phyloP scores from a whole-genome alignment of 2,797 vertebrate species.

The Typhlichthys subterraneus region DNA sequence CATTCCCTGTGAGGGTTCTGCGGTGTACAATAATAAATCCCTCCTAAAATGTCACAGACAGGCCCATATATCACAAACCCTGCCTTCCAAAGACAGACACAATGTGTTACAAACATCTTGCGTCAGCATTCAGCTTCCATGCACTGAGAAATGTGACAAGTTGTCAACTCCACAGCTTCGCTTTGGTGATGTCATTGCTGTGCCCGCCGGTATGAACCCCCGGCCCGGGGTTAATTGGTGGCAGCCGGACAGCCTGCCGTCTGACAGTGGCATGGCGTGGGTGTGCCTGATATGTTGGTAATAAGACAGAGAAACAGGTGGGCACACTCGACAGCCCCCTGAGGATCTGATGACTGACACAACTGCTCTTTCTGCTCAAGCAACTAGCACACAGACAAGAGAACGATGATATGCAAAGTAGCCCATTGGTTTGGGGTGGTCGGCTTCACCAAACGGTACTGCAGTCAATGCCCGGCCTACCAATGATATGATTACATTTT shows the following conservation, averaged over 20 bases:
- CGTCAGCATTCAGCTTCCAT: conserved; percentile 3
- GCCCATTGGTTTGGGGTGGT: too few relatives aligned
- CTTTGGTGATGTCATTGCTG: conserved; percentile 29
- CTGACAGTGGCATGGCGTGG: conserved; percentile 54
- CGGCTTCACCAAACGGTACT: too few relatives aligned
- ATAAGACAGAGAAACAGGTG: conserved; percentile 48
- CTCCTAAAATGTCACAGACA: conserved; percentile 48
- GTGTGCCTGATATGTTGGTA: conserved; percentile 59
- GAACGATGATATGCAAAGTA: too few relatives aligned
- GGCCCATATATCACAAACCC: conserved; percentile 42
- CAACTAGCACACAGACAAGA: too few relatives aligned
- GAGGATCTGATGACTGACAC: conserved; percentile 55
- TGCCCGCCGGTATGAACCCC: conserved; percentile 36
- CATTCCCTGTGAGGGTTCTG: conserved; percentile 29
- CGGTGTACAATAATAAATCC: conserved; percentile 38
- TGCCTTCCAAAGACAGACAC: conserved; percentile 24
- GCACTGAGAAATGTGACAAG: conserved; percentile 28
- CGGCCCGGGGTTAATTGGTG: conserved; percentile 68
- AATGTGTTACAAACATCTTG: conserved; percentile 36
- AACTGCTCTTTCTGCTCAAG: conserved; percentile 53
- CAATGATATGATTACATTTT: background rate
- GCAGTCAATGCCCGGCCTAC: background rate
- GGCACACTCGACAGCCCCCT: conserved; percentile 31
- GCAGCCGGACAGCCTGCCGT: conserved; percentile 43
- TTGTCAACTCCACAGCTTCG: conserved; percentile 29